These are phyloP conservation scores for Festucalex cinctus DNA, from an alignment of 2,113 vertebrate genomes.

Conservation along the genomic window DNA sequence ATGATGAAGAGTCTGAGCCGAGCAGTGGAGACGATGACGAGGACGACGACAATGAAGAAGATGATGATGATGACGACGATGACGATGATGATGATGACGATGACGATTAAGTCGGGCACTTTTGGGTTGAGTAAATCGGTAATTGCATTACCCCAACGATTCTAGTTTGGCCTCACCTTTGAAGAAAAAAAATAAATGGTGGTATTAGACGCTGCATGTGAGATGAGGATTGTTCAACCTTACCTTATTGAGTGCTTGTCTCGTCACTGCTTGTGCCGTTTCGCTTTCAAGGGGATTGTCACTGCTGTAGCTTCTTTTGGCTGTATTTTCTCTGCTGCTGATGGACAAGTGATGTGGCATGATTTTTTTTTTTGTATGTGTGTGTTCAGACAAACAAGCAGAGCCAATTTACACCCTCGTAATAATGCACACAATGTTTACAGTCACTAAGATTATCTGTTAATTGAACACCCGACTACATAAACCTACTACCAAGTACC, in stretches of 20 bases:
- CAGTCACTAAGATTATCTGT: not conserved
- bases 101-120: slow-evolving; percentile 22
- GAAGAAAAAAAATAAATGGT: no score
- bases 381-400: not conserved
- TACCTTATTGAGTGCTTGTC: not conserved
- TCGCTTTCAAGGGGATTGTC: not conserved
- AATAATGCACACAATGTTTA: not conserved
- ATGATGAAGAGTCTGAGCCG: slow-evolving; percentile 43
- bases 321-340: not conserved
- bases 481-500: not conserved
- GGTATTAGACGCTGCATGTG: no score
- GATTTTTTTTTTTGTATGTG: not conserved
- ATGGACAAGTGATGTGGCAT: not conserved
- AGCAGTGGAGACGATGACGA: slow-evolving; percentile 46
- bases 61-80: slow-evolving; percentile 8
- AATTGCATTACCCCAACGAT: not conserved
- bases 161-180: not conserved
- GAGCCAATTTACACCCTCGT: not conserved
- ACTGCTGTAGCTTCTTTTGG: not conserved
- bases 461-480: no score
- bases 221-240: not conserved
- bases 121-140: not conserved
- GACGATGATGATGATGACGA: not conserved
- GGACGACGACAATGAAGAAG: not conserved
- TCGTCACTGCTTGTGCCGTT: not conserved